These are phyloP conservation scores for Trichacis sp. DNA, from an alignment of 2,888 invertebrate genomes.

Conservation along the genomic window DNA sequence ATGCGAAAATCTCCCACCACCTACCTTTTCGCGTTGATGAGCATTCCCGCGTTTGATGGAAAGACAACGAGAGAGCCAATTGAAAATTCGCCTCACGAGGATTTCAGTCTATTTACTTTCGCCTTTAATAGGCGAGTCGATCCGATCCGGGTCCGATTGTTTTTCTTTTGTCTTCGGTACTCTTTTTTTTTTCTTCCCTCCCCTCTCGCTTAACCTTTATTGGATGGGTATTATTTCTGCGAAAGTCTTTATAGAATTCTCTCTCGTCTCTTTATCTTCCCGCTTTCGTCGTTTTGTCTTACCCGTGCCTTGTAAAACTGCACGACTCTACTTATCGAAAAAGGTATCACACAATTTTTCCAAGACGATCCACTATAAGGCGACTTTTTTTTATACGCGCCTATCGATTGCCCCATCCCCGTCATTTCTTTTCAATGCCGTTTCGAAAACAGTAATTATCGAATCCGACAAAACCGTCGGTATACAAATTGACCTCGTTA, in stretches of 20 bases:
- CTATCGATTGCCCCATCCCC: too few relatives aligned
- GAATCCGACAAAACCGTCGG: too few relatives aligned
- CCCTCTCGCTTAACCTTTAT: conserved; percentile 4
- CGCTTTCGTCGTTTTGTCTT: conserved; percentile 27
- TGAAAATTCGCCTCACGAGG: conserved; percentile 31
- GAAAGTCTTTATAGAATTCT: conserved; percentile 25
- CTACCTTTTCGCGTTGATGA: conserved; percentile 13
- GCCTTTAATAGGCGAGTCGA: conserved; percentile 41
- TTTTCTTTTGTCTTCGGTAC: conserved; percentile 23
- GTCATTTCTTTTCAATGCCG: too few relatives aligned
- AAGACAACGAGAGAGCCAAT: conserved; percentile 22
- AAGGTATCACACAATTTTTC: conserved; percentile 5
- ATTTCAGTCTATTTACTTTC: conserved; percentile 31
- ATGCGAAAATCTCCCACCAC: neutral
- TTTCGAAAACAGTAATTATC: too few relatives aligned
- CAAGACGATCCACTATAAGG: neutral
- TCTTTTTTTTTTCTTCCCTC: too few relatives aligned
- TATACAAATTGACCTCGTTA: too few relatives aligned
- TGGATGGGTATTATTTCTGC: conserved; percentile 26
- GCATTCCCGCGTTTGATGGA: conserved; percentile 22
- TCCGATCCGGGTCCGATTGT: conserved; percentile 31
- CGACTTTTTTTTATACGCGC: too few relatives aligned
- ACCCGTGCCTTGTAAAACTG: too few relatives aligned
- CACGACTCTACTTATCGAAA: neutral
- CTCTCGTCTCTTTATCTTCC: too few relatives aligned